Evolutionary conservation across 2,113 vertebrate species (phyloP).

Genomic region (Melospiza georgiana): DNA sequence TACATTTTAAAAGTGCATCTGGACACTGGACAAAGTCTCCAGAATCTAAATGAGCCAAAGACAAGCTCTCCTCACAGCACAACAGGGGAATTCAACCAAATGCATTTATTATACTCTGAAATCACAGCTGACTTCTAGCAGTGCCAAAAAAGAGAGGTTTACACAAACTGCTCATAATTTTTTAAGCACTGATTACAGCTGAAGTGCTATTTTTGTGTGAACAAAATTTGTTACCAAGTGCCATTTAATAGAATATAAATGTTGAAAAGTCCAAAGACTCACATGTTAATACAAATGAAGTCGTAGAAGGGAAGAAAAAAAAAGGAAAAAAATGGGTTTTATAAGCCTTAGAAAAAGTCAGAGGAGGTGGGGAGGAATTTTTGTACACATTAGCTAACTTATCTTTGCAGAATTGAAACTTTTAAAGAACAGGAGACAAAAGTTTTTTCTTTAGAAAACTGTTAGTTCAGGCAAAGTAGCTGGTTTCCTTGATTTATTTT

Average conservation of each 20-base stretch:
- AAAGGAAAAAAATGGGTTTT: not conserved
- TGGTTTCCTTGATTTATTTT: not conserved
- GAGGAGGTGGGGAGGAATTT: too few species aligned
- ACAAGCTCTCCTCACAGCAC: slow-evolving; percentile 46
- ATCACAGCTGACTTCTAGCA: slow-evolving; percentile 67
- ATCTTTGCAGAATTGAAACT: not conserved
- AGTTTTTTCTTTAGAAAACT: not conserved
- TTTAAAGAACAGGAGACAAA: not conserved
- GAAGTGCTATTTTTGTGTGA: slow-evolving; percentile 24
- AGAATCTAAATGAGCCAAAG: slow-evolving; percentile 68
- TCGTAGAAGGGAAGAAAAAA: not conserved
- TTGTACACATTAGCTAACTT: not conserved
- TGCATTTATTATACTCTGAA: slow-evolving; percentile 65
- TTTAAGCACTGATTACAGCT: slow-evolving; percentile 56
- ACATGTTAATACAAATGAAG: not conserved
- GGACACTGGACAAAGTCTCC: slow-evolving; percentile 61
- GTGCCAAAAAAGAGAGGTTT: slow-evolving; percentile 61
- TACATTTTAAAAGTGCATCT: slow-evolving; percentile 70
- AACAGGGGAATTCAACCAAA: slow-evolving; percentile 58
- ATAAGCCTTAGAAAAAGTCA: not conserved
- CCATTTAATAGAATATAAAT: not conserved
- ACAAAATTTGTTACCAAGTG: slow-evolving; percentile 1
- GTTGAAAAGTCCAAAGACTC: not conserved
- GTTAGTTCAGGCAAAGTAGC: not conserved
- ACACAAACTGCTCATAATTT: slow-evolving; percentile 54